phyloP scores from a whole-genome alignment of 2,113 vertebrate genomes.

The Dicerorhinus sumatrensis region DNA sequence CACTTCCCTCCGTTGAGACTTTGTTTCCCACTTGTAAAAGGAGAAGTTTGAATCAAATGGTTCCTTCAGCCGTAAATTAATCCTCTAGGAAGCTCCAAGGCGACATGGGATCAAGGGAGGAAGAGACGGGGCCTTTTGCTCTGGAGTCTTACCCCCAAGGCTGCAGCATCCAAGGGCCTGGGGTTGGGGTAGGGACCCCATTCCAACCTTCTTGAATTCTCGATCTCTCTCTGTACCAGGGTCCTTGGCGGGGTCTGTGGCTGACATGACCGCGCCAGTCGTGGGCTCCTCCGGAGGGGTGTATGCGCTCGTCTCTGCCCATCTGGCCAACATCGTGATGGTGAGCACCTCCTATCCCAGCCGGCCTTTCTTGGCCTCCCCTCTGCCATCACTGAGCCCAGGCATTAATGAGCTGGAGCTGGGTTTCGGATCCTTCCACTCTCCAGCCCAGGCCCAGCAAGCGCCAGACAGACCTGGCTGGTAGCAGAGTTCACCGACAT shows the following conservation, averaged over 20 bases:
- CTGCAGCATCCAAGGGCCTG: not conserved
- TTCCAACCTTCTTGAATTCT: not conserved
- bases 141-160: not conserved
- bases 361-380: not conserved
- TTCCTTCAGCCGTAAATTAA: not conserved
- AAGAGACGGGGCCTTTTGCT: not conserved
- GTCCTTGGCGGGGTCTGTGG: slow-evolving; percentile 95
- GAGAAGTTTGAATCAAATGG: not conserved
- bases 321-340: slow-evolving; percentile 98
- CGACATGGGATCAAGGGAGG: not conserved
- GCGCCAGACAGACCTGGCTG: not conserved
- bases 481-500: not conserved
- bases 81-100: not conserved
- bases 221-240: slow-evolving; percentile 86
- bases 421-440: not conserved
- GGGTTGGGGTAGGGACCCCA: not conserved
- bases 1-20: not conserved
- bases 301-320: slow-evolving; percentile 97
- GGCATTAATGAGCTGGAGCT: not conserved
- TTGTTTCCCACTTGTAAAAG: not conserved
- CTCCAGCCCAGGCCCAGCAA: not conserved
- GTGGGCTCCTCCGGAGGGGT: slow-evolving; percentile 98
- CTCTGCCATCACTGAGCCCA: not conserved
- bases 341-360: slow-evolving; percentile 85
- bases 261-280: slow-evolving; percentile 97